Conservation (phyloP, 2,113 vertebrate species). For the Ceyx cyanopectus region DNA sequence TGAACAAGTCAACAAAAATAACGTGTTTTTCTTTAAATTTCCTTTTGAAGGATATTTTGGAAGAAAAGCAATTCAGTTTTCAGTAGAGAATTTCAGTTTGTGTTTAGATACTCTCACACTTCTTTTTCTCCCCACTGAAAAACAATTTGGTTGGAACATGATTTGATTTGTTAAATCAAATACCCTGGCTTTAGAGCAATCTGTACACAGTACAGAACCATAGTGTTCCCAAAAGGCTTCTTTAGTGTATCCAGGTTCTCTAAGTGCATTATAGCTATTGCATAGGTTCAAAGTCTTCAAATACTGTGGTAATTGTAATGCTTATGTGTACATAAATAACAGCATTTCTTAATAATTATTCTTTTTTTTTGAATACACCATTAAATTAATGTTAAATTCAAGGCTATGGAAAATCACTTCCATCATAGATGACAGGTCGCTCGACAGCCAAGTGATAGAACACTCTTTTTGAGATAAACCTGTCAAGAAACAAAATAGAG, state of each 20-base stretch:
- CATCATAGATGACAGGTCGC: constrained; percentile 86
- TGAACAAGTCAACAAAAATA: background rate
- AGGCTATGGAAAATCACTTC: constrained; percentile 83
- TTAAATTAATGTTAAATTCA: background rate
- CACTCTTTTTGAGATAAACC: constrained; percentile 96
- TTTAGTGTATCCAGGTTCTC: constrained; percentile 25
- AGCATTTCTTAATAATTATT: constrained; percentile 47
- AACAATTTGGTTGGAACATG: background rate
- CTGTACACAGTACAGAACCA: constrained; percentile 43
- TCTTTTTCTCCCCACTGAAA: background rate
- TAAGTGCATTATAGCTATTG: constrained; percentile 33
- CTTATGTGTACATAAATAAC: constrained; percentile 58
- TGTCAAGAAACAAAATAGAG: constrained; percentile 61
- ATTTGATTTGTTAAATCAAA: background rate
- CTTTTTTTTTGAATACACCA: too few relatives aligned
- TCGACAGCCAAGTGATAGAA: constrained; percentile 88
- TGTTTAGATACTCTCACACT: background rate
- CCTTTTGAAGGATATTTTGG: constrained; percentile 37
- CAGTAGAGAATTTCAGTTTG: constrained; percentile 9
- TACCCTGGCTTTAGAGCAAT: constrained; percentile 6
- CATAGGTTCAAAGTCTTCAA: constrained; percentile 42
- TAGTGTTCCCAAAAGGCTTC: constrained; percentile 43
- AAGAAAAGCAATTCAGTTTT: background rate
- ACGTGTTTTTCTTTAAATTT: background rate
- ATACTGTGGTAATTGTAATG: constrained; percentile 40